Evolutionary conservation across 1,140 invertebrate genomes (phyloP).

Genomic region (Cyclargus thomasi): DNA sequence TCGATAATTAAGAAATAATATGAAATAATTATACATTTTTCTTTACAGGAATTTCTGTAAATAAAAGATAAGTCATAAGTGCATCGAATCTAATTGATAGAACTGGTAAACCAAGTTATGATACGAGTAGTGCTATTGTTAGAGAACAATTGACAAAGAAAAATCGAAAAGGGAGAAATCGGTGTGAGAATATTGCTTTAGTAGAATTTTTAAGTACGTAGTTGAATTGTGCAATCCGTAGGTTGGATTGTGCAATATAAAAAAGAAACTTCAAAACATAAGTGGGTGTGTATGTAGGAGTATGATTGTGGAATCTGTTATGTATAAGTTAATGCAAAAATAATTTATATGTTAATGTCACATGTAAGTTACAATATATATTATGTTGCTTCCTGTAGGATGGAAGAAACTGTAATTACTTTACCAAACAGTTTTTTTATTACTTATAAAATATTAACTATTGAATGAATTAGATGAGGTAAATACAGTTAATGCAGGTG

Average conservation of each 20-base stretch:
- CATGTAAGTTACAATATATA: neutral
- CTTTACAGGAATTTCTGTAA: neutral
- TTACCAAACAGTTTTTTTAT: too few species aligned
- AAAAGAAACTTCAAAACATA: conserved; percentile 14
- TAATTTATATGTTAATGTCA: neutral
- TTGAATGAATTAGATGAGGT: too few species aligned
- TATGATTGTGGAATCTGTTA: conserved; percentile 2
- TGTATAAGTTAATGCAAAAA: conserved; percentile 5
- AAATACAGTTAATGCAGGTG: too few species aligned
- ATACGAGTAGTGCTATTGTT: neutral
- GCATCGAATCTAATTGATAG: neutral
- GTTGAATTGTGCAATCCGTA: conserved; percentile 10
- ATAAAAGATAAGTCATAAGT: neutral
- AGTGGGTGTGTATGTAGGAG: conserved; percentile 11
- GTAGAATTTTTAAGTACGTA: neutral
- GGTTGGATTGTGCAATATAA: conserved; percentile 14
- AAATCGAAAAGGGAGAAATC: conserved; percentile 11
- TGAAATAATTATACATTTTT: neutral
- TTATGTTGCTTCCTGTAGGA: neutral
- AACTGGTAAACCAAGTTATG: neutral
- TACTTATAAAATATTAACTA: too few species aligned
- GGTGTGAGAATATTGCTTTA: conserved; percentile 5
- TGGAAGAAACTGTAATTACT: neutral
- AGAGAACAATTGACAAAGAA: conserved; percentile 7
- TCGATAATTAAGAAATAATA: too few species aligned